These are phyloP conservation scores for Pseudomyrmex cubaensis DNA, from an alignment of 1,140 invertebrate genomes.

Conservation along the genomic window DNA sequence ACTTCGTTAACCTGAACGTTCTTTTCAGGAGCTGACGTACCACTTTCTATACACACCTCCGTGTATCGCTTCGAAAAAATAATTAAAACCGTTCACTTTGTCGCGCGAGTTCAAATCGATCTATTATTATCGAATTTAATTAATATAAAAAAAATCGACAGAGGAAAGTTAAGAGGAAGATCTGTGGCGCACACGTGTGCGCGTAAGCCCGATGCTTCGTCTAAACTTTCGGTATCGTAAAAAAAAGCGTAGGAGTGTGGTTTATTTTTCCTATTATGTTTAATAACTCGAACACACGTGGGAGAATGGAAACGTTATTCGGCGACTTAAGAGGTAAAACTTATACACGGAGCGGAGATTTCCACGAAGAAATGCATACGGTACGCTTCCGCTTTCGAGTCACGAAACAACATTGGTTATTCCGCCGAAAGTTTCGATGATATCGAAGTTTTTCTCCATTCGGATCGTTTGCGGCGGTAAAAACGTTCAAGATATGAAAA, in stretches of 20 bases:
- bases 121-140: slow-evolving; percentile 22
- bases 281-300: slow-evolving; percentile 24
- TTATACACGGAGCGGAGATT: background rate
- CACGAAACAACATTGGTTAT: slow-evolving; percentile 48
- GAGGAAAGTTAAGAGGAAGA: background rate
- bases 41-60: background rate
- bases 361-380: background rate
- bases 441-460: slow-evolving; percentile 20
- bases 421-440: slow-evolving; percentile 48
- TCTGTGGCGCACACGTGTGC: background rate
- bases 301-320: slow-evolving; percentile 4
- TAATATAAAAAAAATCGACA: too few species aligned
- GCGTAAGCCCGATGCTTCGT: background rate
- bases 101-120: slow-evolving; percentile 2
- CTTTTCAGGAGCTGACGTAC: slow-evolving; percentile 36
- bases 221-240: background rate
- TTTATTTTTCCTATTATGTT: slow-evolving; percentile 24
- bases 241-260: background rate
- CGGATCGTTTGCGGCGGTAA: slow-evolving; percentile 12
- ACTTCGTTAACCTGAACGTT: slow-evolving; percentile 68
- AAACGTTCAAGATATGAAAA: slow-evolving; percentile 40
- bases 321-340: slow-evolving; percentile 33
- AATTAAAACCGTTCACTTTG: slow-evolving; percentile 64
- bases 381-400: slow-evolving; percentile 26
- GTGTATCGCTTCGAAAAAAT: slow-evolving; percentile 52